Base-by-base conservation (phyloP, 2,888 invertebrate species). In the Octonoba sinensis region DNA sequence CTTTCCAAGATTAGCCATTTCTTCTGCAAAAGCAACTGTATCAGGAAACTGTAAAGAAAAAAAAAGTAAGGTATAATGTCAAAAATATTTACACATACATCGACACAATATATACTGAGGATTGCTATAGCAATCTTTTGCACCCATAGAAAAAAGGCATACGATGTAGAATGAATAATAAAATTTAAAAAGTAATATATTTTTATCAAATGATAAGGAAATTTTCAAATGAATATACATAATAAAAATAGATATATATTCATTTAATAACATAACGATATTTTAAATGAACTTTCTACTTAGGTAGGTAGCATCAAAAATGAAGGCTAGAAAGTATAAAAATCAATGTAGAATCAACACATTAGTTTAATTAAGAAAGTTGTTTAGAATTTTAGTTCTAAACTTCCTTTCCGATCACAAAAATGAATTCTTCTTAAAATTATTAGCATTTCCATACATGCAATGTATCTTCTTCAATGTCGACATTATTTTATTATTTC, bases 1-100 rank as follows among this genome's bases (percentile, higher is more conserved):
- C 87, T 91, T 91, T 0, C 91, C 91, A 59, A 83, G 83, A 84
- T 91, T 89, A 1, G 91, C 91, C 88, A 91, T 88, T 64, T 87
- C 86, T 85, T 91, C 91, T 86, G 89, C 87, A 85, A 90, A 90
- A 11, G 87, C 84, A 0, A 91, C 89, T 3, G 89, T 87, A 86
- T 91, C 91, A 16, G 90, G 89, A 86, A 91, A 91, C 81, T 81
- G 16, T 15, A 67, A 72, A 27, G 27, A 59, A 36, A 12, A 65
- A 24, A 24, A n/a, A 65, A 56, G 3, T 24, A 4, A 16, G n/a
- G 0, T 1, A 62, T 36, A 12, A 27, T 8, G 13, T 47, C 27
- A 24, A 49, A 51, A 24, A 27, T 8, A 60, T 24, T 60, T 60
- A 60, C 20, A 12, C 20, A 8, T 12, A 11, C 12, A 6, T 20